Conservation (phyloP, 1,140 invertebrate genomes). For the Adoxophyes honmai region DNA sequence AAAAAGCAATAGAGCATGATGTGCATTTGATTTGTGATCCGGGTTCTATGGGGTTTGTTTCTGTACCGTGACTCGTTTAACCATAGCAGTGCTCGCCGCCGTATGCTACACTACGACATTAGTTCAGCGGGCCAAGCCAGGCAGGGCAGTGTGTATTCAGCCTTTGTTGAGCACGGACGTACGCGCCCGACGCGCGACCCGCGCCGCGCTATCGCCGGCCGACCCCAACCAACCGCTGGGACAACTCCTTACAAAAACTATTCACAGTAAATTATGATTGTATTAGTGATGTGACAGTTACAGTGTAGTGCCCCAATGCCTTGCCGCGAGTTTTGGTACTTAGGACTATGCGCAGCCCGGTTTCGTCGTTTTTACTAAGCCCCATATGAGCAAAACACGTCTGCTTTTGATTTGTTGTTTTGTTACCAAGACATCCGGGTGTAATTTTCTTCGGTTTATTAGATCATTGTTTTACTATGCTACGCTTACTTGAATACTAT, state of each 20-base stretch:
- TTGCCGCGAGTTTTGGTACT: conserved; percentile 51
- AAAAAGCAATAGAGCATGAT: conserved; percentile 40
- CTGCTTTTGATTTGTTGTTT: conserved; percentile 68
- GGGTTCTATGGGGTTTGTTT: conserved; percentile 42
- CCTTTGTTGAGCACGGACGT: conserved; percentile 42
- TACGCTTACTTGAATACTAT: not conserved
- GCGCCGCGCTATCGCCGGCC: not conserved
- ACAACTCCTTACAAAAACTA: not conserved
- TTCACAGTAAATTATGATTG: not conserved
- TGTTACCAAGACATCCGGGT: conserved; percentile 65
- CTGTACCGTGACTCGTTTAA: conserved; percentile 54
- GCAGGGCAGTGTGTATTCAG: conserved; percentile 52
- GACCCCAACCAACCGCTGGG: not conserved
- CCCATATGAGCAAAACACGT: conserved; percentile 60
- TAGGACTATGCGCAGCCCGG: conserved; percentile 30
- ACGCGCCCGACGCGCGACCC: conserved; percentile 24
- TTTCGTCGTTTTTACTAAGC: conserved; percentile 40
- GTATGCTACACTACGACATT: conserved; percentile 22
- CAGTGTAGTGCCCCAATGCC: conserved; percentile 34
- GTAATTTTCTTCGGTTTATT: conserved; percentile 35
- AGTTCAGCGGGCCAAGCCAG: conserved; percentile 21
- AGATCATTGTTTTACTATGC: conserved; percentile 23
- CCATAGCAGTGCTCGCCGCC: conserved; percentile 39
- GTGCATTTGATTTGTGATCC: conserved; percentile 42
- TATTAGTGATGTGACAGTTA: conserved; percentile 1